Base-by-base conservation (phyloP, 2,113 vertebrate species). In the Menidia beryllina region DNA sequence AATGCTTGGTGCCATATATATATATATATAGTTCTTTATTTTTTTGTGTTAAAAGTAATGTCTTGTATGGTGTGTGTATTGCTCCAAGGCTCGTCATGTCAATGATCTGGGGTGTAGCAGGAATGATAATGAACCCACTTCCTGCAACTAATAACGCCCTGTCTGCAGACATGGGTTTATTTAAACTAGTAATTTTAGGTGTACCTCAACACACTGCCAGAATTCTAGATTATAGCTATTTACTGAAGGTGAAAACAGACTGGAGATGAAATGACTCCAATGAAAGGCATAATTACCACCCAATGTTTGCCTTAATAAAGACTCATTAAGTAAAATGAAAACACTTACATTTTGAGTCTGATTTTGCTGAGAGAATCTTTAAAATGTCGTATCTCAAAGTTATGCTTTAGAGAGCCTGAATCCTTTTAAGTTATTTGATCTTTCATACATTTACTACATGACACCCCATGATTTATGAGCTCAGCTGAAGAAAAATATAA, bases 51-150 rank as follows among this genome's bases (percentile, higher is more conserved):
- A n/a, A n/a, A n/a, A n/a, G n/a, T n/a, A n/a, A n/a, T n/a, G n/a
- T n/a, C n/a, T 62, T 63, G 3, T 20, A 48, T 23, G 30, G 23
- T 53, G 56, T 83, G 43, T 67, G 30, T 75, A 48, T 61, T 75
- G 57, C 69, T 77, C 76, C 23, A 68, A 73, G 41, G 15, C 5
- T 36, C 1, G 50, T 61, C 54, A 59, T 64, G 30, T 61, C 20
- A n/a, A 6, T 24, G 55, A 72, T 48, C 61, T 25, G 20, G 65
- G 51, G 34, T 66, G 73, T 61, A 58, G 48, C 34, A 70, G 47
- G 59, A 83, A 79, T 57, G 59, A 82, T 78, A 85, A 86, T 82
- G 47, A 83, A 60, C 61, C 75, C 25, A 65, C 84, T 89, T 85
- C 83, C 79, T 76, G 26, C 21, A 2, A 15, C 25, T 82, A 79